A percentile compares a stretch with the other conserved stretches of the same genome.
Conservation (phyloP, 2,113 vertebrate species). For the Nothocercus julius region DNA sequence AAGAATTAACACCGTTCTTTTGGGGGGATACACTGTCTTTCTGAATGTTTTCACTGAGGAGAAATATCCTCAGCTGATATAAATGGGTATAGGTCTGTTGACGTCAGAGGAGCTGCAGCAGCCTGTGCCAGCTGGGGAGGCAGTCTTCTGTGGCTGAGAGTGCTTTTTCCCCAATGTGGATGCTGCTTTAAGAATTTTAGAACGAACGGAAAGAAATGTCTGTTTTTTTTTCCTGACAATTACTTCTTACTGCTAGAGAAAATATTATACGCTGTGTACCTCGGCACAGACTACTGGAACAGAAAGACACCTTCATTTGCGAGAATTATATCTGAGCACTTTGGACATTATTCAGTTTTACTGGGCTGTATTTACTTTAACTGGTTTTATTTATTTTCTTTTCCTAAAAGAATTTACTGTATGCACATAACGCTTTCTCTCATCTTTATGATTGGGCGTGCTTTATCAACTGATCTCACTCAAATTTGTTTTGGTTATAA, state of each 20-base stretch:
- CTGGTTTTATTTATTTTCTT: slow-evolving; percentile 66
- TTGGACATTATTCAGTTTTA: slow-evolving; percentile 70
- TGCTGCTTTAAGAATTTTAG: slow-evolving; percentile 42
- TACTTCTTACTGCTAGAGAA: slow-evolving; percentile 15
- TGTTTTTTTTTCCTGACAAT: slow-evolving; percentile 28
- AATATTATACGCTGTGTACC: slow-evolving; percentile 38
- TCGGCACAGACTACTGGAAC: neutral
- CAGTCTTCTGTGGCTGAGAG: slow-evolving; percentile 22
- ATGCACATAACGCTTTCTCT: slow-evolving; percentile 10
- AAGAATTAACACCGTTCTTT: slow-evolving; percentile 34
- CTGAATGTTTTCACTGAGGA: slow-evolving; percentile 1
- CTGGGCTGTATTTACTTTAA: slow-evolving; percentile 68
- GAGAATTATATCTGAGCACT: slow-evolving; percentile 64
- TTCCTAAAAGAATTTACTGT: neutral
- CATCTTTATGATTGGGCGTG: slow-evolving; percentile 45
- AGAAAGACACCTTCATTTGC: slow-evolving; percentile 70
- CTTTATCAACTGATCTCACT: slow-evolving; percentile 61
- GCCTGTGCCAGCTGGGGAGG: neutral
- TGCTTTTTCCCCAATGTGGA: neutral
- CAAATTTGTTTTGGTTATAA: slow-evolving; percentile 47
- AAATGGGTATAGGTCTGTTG: neutral
- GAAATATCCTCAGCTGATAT: slow-evolving; percentile 7
- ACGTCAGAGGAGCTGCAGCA: slow-evolving; percentile 51
- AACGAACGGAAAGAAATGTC: slow-evolving; percentile 16
- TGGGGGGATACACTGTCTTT: neutral